Conservation (phyloP, 1,140 invertebrate genomes). For the Aphaenogaster ashmeadi region DNA sequence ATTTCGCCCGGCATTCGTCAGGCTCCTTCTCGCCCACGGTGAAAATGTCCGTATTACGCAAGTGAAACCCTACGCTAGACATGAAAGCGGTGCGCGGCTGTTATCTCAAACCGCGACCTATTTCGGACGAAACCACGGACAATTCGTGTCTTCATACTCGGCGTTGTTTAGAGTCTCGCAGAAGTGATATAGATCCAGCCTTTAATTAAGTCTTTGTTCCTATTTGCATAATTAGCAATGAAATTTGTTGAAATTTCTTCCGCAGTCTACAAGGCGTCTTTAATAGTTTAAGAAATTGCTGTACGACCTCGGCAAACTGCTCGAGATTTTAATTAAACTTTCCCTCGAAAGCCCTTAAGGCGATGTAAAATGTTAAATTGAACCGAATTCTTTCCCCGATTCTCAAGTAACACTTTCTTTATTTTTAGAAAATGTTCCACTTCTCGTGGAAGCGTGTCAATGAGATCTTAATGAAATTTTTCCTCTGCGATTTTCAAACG, state of each 20-base stretch:
- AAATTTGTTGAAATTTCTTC: conserved; percentile 52
- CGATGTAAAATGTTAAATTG: conserved; percentile 64
- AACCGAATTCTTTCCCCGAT: conserved; percentile 57
- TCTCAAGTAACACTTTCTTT: conserved; percentile 60
- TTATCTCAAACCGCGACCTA: conserved; percentile 28
- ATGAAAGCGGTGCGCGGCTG: conserved; percentile 1
- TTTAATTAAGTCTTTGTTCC: conserved; percentile 41
- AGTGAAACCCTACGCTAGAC: conserved; percentile 1
- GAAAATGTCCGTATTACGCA: conserved; percentile 45
- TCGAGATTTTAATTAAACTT: conserved; percentile 64
- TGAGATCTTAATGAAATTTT: conserved; percentile 63
- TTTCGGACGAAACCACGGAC: neutral
- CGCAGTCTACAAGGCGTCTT: conserved; percentile 14
- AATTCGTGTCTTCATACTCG: neutral
- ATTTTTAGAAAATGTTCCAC: conserved; percentile 47
- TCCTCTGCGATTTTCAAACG: conserved; percentile 7
- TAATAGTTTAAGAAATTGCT: conserved; percentile 62
- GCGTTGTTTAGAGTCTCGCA: neutral
- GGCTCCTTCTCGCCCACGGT: conserved; percentile 24
- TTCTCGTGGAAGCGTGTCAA: conserved; percentile 47
- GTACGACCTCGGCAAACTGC: conserved; percentile 49
- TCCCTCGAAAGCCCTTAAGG: conserved; percentile 43
- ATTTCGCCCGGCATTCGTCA: conserved; percentile 60
- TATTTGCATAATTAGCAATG: conserved; percentile 55
- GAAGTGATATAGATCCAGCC: neutral